A percentile compares a stretch with the other conserved stretches of the same genome.
These are phyloP conservation scores for Zonitis immaculata DNA, from an alignment of 2,888 invertebrate species.

Conservation along the genomic window DNA sequence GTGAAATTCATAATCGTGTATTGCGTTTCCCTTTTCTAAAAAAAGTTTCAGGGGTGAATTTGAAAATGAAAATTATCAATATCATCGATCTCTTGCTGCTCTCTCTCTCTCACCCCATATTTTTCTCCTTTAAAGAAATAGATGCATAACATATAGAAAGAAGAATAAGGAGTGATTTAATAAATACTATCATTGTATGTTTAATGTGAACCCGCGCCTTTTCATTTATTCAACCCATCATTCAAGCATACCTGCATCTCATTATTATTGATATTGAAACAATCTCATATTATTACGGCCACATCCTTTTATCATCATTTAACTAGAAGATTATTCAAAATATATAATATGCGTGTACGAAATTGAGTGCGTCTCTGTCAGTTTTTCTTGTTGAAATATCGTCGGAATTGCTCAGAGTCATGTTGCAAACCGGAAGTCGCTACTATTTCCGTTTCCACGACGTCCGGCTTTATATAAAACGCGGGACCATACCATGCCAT, in stretches of 20 bases:
- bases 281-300: conserved; percentile 18
- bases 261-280: conserved; percentile 25
- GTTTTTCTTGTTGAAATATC: conserved; percentile 18
- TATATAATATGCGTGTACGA: neutral
- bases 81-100: too few relatives aligned
- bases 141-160: too few relatives aligned
- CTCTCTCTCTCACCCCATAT: too few relatives aligned
- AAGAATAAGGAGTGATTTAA: too few relatives aligned
- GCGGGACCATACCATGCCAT: conserved; percentile 29
- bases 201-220: conserved; percentile 27
- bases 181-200: conserved; percentile 28
- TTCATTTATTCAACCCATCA: conserved; percentile 23
- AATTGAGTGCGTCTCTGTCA: neutral
- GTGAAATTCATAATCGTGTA: conserved; percentile 45
- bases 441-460: conserved; percentile 40
- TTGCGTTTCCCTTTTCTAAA: conserved; percentile 40
- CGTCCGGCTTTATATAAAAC: conserved; percentile 29
- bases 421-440: conserved; percentile 37
- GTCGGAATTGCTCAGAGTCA: conserved; percentile 23
- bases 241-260: conserved; percentile 23
- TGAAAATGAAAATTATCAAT: conserved; percentile 35
- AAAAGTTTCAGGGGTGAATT: conserved; percentile 37
- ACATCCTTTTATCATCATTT: too few relatives aligned
- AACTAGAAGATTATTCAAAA: neutral
- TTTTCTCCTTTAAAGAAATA: too few relatives aligned